Conservation (phyloP, 2,797 vertebrate species). For the Eleutherodactylus coqui region DNA sequence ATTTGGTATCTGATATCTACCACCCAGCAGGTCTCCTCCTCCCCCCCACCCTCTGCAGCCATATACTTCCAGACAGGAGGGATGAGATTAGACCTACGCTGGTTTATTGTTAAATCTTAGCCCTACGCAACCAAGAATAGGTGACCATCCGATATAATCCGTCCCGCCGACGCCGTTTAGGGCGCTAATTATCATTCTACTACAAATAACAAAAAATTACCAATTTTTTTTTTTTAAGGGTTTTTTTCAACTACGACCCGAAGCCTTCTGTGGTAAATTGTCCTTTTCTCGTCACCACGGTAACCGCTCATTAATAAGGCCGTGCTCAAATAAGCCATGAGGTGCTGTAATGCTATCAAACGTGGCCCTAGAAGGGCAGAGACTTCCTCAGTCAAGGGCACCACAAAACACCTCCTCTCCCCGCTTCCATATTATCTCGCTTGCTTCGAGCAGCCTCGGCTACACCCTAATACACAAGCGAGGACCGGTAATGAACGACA, state of each 20-base stretch:
- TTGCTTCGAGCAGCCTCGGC: not conserved
- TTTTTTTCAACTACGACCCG: no score
- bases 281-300: no score
- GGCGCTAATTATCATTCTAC: no score
- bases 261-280: no score
- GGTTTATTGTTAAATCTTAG: not conserved
- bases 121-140: no score
- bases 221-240: no score
- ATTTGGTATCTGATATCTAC: slow-evolving; percentile 7
- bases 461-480: not conserved
- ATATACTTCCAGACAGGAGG: not conserved
- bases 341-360: not conserved
- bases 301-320: no score
- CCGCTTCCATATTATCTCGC: not conserved
- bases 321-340: not conserved
- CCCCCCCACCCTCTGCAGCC: not conserved
- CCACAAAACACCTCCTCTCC: not conserved
- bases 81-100: not conserved
- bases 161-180: no score
- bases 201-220: no score
- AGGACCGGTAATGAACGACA: no score
- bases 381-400: not conserved
- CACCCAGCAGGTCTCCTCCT: not conserved
- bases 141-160: no score
- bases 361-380: not conserved